Evolutionary conservation across 2,113 vertebrate species (phyloP).

Genomic region (Balaeniceps rex): DNA sequence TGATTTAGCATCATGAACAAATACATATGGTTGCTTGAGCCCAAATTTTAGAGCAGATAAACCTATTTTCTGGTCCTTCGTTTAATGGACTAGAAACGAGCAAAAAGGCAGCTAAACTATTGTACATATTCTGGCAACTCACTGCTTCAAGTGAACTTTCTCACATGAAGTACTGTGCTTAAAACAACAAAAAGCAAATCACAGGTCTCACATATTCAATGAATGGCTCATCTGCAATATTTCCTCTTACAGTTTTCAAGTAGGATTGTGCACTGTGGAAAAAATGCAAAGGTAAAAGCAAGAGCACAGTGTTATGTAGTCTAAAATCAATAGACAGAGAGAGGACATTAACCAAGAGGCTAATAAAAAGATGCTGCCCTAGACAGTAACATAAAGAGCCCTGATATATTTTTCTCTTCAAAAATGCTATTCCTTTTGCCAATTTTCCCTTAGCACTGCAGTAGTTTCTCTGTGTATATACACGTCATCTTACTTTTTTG

Average conservation of each 20-base stretch:
- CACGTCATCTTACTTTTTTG: conserved; percentile 63
- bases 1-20: conserved; percentile 72
- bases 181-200: conserved; percentile 44
- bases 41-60: conserved; percentile 70
- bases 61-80: conserved; percentile 61
- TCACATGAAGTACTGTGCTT: background rate
- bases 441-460: conserved; percentile 45
- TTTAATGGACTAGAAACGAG: conserved; percentile 73
- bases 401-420: conserved; percentile 59
- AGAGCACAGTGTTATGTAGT: conserved; percentile 26
- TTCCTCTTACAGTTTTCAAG: conserved; percentile 15
- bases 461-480: conserved; percentile 18
- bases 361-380: conserved; percentile 68
- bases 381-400: conserved; percentile 55
- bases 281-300: conserved; percentile 38
- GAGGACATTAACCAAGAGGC: conserved; percentile 63
- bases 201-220: background rate
- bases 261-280: background rate
- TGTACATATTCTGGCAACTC: conserved; percentile 14
- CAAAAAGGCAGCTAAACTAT: conserved; percentile 57
- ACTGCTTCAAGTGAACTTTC: conserved; percentile 36
- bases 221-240: background rate
- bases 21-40: conserved; percentile 69
- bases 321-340: conserved; percentile 60
- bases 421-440: conserved; percentile 29